Evolutionary conservation across 2,113 vertebrate species (phyloP).

Genomic region (Zosterops borbonicus): DNA sequence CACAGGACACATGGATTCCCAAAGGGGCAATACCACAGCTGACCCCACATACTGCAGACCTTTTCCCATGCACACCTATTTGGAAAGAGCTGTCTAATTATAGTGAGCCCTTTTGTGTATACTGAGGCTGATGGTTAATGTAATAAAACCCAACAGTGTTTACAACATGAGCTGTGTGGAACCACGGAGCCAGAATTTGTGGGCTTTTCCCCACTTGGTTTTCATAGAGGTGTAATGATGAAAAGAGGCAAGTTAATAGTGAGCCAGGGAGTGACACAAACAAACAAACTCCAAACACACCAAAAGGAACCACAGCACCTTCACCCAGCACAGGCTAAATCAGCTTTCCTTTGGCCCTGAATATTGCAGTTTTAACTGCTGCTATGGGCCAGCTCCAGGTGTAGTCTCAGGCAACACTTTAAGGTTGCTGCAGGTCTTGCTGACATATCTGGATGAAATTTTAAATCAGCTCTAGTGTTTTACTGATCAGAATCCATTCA

Average conservation of each 20-base stretch:
- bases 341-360: not conserved
- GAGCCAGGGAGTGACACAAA: not conserved
- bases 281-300: not conserved
- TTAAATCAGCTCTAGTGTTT: not conserved
- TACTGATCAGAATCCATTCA: not conserved
- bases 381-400: not conserved
- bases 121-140: not conserved
- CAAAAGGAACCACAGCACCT: not conserved
- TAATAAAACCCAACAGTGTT: not conserved
- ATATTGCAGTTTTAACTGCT: not conserved
- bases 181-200: rapidly evolving
- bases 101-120: not conserved
- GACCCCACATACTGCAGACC: not conserved
- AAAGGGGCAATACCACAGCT: rapidly evolving
- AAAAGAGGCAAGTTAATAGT: not conserved
- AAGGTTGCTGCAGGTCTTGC: not conserved
- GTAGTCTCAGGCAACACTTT: not conserved
- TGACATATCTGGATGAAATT: not conserved
- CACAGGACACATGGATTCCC: not conserved
- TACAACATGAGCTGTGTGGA: not conserved
- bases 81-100: not conserved
- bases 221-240: not conserved
- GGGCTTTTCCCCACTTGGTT: not conserved
- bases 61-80: not conserved
- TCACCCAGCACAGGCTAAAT: not conserved